Percentiles rank a stretch among this genome's conserved stretches.
Conservation (phyloP, 2,797 vertebrate species). For the Oryzias sinensis region DNA sequence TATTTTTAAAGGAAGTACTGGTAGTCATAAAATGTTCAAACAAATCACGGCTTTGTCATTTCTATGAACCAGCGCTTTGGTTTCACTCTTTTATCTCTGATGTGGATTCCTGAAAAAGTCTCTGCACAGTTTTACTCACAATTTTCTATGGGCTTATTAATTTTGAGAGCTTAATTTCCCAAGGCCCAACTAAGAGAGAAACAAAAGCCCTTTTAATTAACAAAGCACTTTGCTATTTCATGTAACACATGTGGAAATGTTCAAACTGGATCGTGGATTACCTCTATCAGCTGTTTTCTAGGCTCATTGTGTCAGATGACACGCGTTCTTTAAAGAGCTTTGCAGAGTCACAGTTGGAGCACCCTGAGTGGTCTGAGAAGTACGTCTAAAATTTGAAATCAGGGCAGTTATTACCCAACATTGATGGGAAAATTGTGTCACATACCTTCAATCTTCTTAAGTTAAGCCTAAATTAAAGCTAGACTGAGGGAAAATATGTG, state of each 20-base stretch:
- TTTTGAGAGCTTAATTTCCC: not conserved
- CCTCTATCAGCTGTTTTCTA: not conserved
- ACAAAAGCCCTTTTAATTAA: not conserved
- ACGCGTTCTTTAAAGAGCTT: slow-evolving; percentile 5
- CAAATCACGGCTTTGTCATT: no score
- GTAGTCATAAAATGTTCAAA: no score
- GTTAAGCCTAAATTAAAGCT: not conserved
- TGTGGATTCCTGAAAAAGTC: no score
- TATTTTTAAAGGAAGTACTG: no score
- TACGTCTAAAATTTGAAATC: slow-evolving; percentile 7
- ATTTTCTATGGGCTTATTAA: not conserved
- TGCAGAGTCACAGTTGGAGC: slow-evolving; percentile 6
- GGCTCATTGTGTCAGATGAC: no score
- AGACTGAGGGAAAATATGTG: slow-evolving; percentile 3
- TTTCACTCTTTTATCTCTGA: not conserved
- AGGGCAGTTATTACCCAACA: slow-evolving; percentile 1
- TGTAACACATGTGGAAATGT: slow-evolving; percentile 2
- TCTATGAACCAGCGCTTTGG: not conserved
- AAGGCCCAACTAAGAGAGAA: slow-evolving; percentile 6
- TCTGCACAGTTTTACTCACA: not conserved
- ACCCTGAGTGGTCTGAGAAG: not conserved
- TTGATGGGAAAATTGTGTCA: slow-evolving; percentile 2
- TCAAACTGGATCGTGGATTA: slow-evolving; percentile 11
- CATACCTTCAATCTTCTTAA: not conserved
- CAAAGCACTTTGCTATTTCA: slow-evolving; percentile 7